Evolutionary conservation across 2,888 invertebrate genomes (phyloP), one percentile per base, ranked within the genome.

Genomic region (Leptopilina drosophilae): DNA sequence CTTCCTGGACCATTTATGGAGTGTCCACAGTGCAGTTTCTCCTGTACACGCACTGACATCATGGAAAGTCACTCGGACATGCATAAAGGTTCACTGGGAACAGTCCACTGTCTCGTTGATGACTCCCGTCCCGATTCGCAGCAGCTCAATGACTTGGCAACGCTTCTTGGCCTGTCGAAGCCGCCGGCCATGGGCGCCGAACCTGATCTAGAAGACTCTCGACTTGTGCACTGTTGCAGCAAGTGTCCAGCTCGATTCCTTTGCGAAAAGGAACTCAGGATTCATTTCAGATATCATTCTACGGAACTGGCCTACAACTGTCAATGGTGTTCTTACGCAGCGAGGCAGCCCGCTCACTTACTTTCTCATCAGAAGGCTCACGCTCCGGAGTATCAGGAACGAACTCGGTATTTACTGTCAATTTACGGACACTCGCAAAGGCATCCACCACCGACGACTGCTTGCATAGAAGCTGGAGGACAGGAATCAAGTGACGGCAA

Each of bases 161-260:
- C 88, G 5, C 85, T 90, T 7, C 85, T 91, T 0, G 90, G 89
- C 1, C 80, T 91, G 3, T 56, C 87, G 2, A 84, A 86, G 65
- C 81, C 86, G 0, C 90, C 90, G 0, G 65, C 81, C 0, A 78
- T 90, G 15, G 91, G 88, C 0, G 75, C 86, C 0, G 91, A 91
- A 8, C 91, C 91, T 0, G 91, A 91, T 77, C 79, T 90, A 0
- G 80, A 86, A 2, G 90, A 91, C 15, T 67, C 87, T 7, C 86
- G 90, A 42, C 83, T 91, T 12, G 90, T 97, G 78, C 95, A 95
- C 87, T 97, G 96, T 88, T 98, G 97, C 90, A 93, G 94, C 81
- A 95, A 95, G 85, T 98, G 97, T 90, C 97, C 97, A 1, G 96
- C 97, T 0, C 94, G 97, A 89, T 98, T 95, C 92, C 94, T 97